Evolutionary conservation across 2,113 vertebrate species (phyloP), one percentile per base, ranked within the genome.

Genomic region (Mellivora capensis): DNA sequence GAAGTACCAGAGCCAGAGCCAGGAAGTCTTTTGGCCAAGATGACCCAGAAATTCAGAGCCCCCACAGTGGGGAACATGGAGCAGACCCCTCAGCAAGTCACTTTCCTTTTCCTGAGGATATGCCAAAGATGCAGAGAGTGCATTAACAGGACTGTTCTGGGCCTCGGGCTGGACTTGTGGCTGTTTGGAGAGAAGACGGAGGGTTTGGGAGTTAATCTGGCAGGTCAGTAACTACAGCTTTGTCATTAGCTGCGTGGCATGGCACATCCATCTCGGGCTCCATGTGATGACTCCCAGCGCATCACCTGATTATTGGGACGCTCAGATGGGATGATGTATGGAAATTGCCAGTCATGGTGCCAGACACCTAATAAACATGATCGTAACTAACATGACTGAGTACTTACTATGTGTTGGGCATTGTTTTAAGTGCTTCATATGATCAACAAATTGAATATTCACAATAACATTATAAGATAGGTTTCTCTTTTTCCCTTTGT

Each of bases 201-300:
- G 13, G 31, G 54, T 59, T 54, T 34, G 4, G 23, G 49, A 39
- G 31, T 64, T 29, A 69, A 20, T 31, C 23, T 52, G 25, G 12
- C 21, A 44, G 47, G 17, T 64, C 25, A 64, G 49, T 47, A 54
- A 82, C 91, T 44, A 54, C 0, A 11, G 17, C 52, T 42, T 90
- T 67, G 47, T 69, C 79, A 37, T 89, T 27, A 5, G 20, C 57
- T 37, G 1, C 0, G 0, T 27, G n/a, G 59, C 39, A 61, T 1
- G 9, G 49, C 4, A 49, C 18, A 37, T 80, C 54, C 1, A 27
- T 64, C 61, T 39, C 39, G 0, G 0, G 6, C 39, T 79, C 57
- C 49, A 23, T 49, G 31, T 49, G 20, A 82, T 10, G 27, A 79
- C 7, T 10, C 4, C 0, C 29, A 49, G 21, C 0, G 29, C 3